phyloP scores from a whole-genome alignment of 2,113 vertebrate genomes.

The Grammomys surdaster region DNA sequence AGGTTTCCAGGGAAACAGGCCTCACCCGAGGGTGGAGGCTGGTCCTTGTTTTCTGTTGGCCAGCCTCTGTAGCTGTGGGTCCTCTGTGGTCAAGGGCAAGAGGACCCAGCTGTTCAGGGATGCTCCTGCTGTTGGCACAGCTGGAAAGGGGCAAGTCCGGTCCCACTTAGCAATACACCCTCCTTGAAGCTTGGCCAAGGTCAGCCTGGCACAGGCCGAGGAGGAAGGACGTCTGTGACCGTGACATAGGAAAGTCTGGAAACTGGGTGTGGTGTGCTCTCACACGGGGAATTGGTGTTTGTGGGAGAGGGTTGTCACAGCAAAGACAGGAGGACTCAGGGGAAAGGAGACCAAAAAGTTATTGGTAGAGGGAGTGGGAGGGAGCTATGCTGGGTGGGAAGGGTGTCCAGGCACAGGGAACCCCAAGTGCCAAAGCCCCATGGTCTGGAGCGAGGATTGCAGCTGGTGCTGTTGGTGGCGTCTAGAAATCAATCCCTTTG shows the following conservation, averaged over 20 bases:
- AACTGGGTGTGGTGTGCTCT: fast-evolving
- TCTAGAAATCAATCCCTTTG: background rate
- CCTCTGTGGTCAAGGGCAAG: background rate
- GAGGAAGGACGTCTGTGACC: background rate
- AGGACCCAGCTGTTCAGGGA: background rate
- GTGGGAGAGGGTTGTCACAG: too few species aligned
- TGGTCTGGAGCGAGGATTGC: background rate
- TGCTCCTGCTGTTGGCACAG: fast-evolving
- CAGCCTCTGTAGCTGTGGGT: fast-evolving
- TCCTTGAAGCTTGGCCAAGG: background rate
- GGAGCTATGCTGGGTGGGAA: background rate
- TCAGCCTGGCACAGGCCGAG: background rate
- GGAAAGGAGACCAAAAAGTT: background rate
- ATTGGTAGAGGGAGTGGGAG: background rate
- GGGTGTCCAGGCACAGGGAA: fast-evolving
- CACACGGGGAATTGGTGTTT: fast-evolving
- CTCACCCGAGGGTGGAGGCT: background rate
- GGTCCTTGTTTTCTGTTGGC: background rate
- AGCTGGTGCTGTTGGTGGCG: background rate
- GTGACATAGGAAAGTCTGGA: fast-evolving
- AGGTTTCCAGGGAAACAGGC: background rate
- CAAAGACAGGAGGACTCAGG: background rate
- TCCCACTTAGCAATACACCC: fast-evolving
- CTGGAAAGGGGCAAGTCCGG: fast-evolving
- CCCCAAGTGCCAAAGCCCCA: background rate